Conservation (phyloP, 2,113 vertebrate genomes). For the Oxygymnocypris stewartii region DNA sequence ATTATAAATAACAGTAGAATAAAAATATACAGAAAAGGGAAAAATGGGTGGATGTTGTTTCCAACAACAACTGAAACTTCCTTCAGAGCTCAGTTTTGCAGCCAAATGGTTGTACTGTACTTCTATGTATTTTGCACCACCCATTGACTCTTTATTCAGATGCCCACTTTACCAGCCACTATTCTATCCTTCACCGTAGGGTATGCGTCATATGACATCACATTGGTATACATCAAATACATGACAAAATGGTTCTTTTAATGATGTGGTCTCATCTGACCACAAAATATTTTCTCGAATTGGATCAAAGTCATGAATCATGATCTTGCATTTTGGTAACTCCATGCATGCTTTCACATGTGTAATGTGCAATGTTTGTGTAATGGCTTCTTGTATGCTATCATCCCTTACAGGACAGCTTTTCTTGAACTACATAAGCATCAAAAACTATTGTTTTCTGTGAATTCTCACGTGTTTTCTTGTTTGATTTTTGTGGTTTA, state of each 20-base stretch:
- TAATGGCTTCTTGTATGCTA: background rate
- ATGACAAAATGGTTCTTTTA: background rate
- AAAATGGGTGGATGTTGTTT: no score
- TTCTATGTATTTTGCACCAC: background rate
- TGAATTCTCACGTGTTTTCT: background rate
- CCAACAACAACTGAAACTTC: background rate
- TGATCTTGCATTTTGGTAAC: background rate
- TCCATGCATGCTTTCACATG: background rate
- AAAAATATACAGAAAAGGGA: no score
- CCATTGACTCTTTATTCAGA: background rate
- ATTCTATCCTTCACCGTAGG: background rate
- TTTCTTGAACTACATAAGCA: background rate
- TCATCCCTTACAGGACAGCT: background rate
- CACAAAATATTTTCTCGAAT: background rate
- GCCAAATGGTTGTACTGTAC: background rate
- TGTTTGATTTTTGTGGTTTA: background rate
- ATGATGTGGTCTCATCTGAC: background rate
- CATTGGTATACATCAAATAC: background rate
- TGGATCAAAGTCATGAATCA: conserved; percentile 8
- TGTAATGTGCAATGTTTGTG: background rate
- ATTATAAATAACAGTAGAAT: no score
- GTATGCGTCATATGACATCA: background rate
- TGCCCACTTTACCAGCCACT: background rate
- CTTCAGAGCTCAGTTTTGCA: background rate
- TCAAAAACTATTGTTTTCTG: background rate